These are phyloP conservation scores for Stramonita haemastoma DNA, from an alignment of 2,888 invertebrate species.

Conservation along the genomic window DNA sequence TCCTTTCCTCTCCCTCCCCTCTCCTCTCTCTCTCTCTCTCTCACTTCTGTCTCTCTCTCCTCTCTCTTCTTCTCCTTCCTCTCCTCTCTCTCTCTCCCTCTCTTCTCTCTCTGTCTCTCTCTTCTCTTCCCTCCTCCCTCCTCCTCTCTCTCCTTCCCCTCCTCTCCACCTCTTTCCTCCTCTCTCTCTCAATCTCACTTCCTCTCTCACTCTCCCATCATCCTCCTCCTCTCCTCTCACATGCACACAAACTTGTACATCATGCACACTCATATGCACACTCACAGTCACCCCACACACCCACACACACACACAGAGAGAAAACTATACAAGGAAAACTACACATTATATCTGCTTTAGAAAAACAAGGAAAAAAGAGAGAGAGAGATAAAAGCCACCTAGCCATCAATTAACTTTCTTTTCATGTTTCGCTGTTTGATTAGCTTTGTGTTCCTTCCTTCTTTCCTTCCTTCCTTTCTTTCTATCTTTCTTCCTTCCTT, in stretches of 20 bases:
- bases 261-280: not conserved
- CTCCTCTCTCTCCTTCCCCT: not conserved
- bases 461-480: not conserved
- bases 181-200: not conserved
- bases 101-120: too few species aligned
- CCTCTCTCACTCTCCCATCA: not conserved
- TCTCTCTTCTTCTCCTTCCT: not conserved
- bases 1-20: not conserved
- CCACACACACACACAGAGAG: not conserved
- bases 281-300: not conserved
- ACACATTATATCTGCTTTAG: too few species aligned
- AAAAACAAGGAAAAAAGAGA: too few species aligned
- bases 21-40: not conserved
- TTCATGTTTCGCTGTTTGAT: too few species aligned
- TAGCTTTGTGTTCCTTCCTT: conserved; percentile 24
- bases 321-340: too few species aligned
- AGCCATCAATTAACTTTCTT: too few species aligned
- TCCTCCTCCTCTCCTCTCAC: not conserved
- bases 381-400: not conserved
- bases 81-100: too few species aligned
- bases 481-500: not conserved
- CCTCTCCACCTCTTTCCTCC: not conserved
- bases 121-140: too few species aligned
- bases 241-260: not conserved
- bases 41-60: not conserved